Conservation (phyloP, 1,140 invertebrate genomes). For the Pseudomyrmex flavicornis region DNA sequence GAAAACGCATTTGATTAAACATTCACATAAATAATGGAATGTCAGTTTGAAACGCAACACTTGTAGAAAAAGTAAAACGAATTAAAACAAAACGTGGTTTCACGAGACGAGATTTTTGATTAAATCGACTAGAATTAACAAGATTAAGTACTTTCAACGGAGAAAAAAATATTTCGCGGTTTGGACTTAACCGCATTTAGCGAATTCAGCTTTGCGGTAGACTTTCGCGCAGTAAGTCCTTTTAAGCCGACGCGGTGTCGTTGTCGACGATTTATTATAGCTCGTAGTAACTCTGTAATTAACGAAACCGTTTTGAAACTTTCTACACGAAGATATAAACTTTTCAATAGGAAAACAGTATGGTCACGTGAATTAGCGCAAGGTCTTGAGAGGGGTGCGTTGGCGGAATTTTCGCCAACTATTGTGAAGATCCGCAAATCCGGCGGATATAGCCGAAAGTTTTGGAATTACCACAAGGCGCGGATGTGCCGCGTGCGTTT, state of each 20-base stretch:
- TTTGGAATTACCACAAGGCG: constrained; percentile 36
- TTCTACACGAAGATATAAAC: constrained; percentile 10
- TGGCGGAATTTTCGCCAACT: constrained; percentile 1
- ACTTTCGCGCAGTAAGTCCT: constrained; percentile 15
- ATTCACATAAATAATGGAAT: not conserved
- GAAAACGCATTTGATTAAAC: not conserved
- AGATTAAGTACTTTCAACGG: not conserved
- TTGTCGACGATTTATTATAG: constrained; percentile 45
- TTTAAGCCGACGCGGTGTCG: constrained; percentile 22
- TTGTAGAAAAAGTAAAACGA: too few species aligned
- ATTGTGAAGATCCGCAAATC: constrained; percentile 45
- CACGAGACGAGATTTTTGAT: not conserved
- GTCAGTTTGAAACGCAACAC: too few species aligned
- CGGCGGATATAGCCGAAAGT: constrained; percentile 31
- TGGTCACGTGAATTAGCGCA: constrained; percentile 5
- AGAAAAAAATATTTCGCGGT: constrained; percentile 25
- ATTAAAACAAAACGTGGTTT: not conserved
- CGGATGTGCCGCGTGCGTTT: not conserved
- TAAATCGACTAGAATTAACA: not conserved
- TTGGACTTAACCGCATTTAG: constrained; percentile 21
- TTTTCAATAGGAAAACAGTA: constrained; percentile 22
- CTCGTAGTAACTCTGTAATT: constrained; percentile 30
- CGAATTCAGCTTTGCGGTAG: constrained; percentile 22
- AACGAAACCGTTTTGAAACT: constrained; percentile 43
- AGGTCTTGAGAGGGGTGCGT: not conserved